These are phyloP conservation scores for Crossaster papposus DNA, from an alignment of 53 echinoderm and acorn worm species.

Conservation along the genomic window DNA sequence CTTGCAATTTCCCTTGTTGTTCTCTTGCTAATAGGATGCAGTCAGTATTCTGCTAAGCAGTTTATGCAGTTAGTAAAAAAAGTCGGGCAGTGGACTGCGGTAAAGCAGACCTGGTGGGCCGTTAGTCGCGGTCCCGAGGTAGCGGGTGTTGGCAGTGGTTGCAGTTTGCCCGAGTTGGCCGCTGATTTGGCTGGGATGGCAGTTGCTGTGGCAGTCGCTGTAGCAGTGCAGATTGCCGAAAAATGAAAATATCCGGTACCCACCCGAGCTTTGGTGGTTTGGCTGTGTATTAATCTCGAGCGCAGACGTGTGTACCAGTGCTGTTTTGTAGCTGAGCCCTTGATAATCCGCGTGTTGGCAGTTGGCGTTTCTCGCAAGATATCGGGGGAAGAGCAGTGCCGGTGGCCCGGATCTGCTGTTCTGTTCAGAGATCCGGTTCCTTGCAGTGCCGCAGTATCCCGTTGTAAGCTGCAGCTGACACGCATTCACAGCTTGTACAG, in stretches of 20 bases:
- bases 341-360: neutral
- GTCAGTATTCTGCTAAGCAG: conserved; percentile 55
- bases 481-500: neutral
- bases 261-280: too few species aligned
- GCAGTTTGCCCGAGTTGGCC: neutral
- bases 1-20: conserved; percentile 56
- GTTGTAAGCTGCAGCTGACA: neutral
- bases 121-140: conserved; percentile 29
- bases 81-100: conserved; percentile 61
- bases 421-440: neutral
- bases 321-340: neutral
- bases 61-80: conserved; percentile 56
- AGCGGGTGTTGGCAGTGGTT: conserved; percentile 26
- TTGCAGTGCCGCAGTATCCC: neutral
- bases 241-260: too few species aligned
- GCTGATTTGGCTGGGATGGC: neutral
- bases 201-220: too few species aligned
- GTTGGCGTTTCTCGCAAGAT: neutral
- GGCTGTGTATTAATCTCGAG: neutral
- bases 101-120: conserved; percentile 44
- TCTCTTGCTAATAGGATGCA: conserved; percentile 61
- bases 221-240: too few species aligned
- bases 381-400: neutral
- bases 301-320: neutral
- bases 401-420: neutral